A percentile compares a stretch with the other conserved stretches of the same genome.
These are phyloP conservation scores for Sebastes fasciatus DNA, from an alignment of 2,113 vertebrate species.

Conservation along the genomic window DNA sequence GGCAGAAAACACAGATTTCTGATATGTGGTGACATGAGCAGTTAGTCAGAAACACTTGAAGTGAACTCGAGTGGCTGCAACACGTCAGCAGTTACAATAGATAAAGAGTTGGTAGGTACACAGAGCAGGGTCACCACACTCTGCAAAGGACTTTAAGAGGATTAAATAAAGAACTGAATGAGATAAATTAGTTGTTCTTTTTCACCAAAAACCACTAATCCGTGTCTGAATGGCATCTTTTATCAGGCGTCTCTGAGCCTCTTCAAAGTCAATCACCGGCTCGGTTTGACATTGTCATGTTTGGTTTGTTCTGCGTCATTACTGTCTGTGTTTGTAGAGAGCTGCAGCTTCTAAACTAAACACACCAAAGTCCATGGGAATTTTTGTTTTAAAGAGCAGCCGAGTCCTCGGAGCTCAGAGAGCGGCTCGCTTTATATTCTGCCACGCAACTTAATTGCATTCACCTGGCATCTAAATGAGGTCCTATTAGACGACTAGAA, in stretches of 20 bases:
- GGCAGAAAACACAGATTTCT: neutral
- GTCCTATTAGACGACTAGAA: slow-evolving; percentile 4
- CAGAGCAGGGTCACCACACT: no score
- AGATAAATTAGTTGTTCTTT: neutral
- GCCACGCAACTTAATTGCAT: slow-evolving; percentile 14
- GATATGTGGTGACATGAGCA: neutral
- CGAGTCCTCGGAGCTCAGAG: slow-evolving; percentile 15
- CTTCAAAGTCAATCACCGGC: neutral
- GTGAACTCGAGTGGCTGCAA: slow-evolving; percentile 1
- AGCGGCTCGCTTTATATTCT: slow-evolving; percentile 43
- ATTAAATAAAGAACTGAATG: neutral
- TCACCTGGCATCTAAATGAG: slow-evolving; percentile 37
- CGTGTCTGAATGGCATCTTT: no score
- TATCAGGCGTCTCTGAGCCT: neutral
- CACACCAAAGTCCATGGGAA: neutral
- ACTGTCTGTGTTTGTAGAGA: neutral
- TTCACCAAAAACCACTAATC: neutral
- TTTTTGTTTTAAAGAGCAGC: neutral
- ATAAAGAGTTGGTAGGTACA: slow-evolving; percentile 12
- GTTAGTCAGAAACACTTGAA: slow-evolving; percentile 4
- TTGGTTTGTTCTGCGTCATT: neutral
- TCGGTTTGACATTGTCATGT: neutral
- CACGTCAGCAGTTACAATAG: slow-evolving; percentile 1
- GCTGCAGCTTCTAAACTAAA: neutral
- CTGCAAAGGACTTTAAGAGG: neutral